Evolutionary conservation across 2,888 invertebrate species (phyloP), one percentile per base, ranked within the genome.

Genomic region (Tetramorium bicarinatum): DNA sequence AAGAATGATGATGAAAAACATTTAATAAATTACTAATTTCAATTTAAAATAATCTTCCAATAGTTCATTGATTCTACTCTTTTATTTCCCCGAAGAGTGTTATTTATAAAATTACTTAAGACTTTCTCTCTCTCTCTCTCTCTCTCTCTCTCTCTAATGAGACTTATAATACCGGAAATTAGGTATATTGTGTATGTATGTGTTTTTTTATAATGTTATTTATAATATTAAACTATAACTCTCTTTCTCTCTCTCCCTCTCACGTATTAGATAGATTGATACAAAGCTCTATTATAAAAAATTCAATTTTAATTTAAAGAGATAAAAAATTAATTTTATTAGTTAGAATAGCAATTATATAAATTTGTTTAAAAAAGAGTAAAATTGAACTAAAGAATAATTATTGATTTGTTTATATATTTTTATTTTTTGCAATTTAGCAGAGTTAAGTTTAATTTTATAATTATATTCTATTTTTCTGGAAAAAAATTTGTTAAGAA

Each of bases 11-110:
- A 18, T 11, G 18, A 69, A n/a, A 29, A 7, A 29, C 11, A 49
- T n/a, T 13, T 15, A 34, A 52, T 4, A n/a, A 38, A 38, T 71
- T 71, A 11, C 49, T 13, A 34, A n/a, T 38, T 34, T 69, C 9
- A 52, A 13, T 74, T 29, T 74, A 44, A 71, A 71, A 38, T n/a
- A 13, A 29, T 52, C 7, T 69, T 52, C 25, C 21, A 66, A 47
- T 9, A 29, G n/a, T 69, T 52, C 7, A 15, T 69, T 52, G n/a
- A 69, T n/a, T 69, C 3, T 34, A 25, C 18, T 34, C 18, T 15
- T 34, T 71, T 13, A 25, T 54, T 52, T 52, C 34, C 2, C 9
- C 13, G 15, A 52, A 1, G 29, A 47, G 3, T 38, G 9, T n/a
- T 13, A 15, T 38, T 54, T 41, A 41, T 41, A 21, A 59, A 25